These are phyloP conservation scores for Lasiommata megera DNA, from an alignment of 2,888 invertebrate species.

Conservation along the genomic window DNA sequence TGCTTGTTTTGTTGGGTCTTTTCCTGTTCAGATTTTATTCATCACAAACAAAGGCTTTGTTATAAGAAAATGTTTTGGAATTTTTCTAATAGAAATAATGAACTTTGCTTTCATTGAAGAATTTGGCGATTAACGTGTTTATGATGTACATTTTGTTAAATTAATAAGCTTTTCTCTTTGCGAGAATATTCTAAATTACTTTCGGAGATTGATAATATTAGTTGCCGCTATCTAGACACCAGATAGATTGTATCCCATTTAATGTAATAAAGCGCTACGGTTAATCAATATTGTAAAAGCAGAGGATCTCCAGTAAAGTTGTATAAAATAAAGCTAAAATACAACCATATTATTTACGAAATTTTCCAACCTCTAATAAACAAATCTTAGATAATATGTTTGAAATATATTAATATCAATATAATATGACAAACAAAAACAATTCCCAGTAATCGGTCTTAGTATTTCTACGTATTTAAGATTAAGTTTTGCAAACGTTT, in stretches of 20 bases:
- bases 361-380: too few relatives aligned
- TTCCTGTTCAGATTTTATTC: constrained; percentile 57
- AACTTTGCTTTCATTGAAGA: constrained; percentile 9
- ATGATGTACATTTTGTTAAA: not conserved
- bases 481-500: too few relatives aligned
- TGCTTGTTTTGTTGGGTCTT: constrained; percentile 72
- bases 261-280: not conserved
- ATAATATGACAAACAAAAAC: too few relatives aligned
- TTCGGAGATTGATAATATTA: not conserved
- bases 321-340: too few relatives aligned
- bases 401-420: too few relatives aligned
- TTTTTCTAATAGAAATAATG: constrained; percentile 19
- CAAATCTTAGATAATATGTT: too few relatives aligned
- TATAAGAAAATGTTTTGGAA: constrained; percentile 33
- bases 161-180: not conserved
- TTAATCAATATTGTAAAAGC: not conserved
- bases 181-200: not conserved
- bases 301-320: too few relatives aligned
- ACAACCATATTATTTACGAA: too few relatives aligned
- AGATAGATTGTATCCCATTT: not conserved
- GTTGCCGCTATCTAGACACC: not conserved
- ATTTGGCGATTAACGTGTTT: constrained; percentile 11
- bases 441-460: too few relatives aligned
- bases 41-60: constrained; percentile 43
- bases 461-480: too few relatives aligned